Percentiles rank a stretch among this genome's conserved stretches.
phyloP scores from a whole-genome alignment of 2,797 vertebrate genomes.

The Squalus acanthias region DNA sequence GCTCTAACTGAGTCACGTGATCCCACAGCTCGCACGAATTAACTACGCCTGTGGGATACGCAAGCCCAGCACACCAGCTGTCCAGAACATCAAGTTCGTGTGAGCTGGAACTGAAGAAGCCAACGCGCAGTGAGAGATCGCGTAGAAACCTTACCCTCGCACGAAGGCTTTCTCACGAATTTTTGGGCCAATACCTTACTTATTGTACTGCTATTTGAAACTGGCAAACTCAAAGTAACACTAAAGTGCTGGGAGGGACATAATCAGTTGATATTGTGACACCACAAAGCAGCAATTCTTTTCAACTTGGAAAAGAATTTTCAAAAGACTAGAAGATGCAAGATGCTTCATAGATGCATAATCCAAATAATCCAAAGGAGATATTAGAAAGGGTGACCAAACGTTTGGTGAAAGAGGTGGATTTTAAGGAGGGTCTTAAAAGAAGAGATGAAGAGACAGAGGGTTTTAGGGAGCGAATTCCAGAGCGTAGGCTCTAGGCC shows the following conservation, averaged over 20 bases:
- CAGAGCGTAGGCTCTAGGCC: not conserved
- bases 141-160: no score
- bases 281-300: not conserved
- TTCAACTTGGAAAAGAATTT: not conserved
- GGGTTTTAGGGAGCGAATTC: not conserved
- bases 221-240: not conserved
- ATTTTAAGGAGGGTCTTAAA: not conserved
- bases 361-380: not conserved
- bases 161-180: no score
- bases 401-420: not conserved
- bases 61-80: no score
- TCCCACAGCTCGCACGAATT: no score
- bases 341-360: not conserved
- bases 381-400: not conserved
- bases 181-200: not conserved
- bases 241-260: not conserved
- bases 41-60: no score
- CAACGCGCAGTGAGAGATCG: no score
- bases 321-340: not conserved
- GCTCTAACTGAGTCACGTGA: no score
- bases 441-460: not conserved
- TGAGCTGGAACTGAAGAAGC: no score
- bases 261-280: not conserved
- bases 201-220: not conserved
- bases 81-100: no score